phyloP scores from a whole-genome alignment of 2,797 vertebrate genomes.

The Vultur gryphus region DNA sequence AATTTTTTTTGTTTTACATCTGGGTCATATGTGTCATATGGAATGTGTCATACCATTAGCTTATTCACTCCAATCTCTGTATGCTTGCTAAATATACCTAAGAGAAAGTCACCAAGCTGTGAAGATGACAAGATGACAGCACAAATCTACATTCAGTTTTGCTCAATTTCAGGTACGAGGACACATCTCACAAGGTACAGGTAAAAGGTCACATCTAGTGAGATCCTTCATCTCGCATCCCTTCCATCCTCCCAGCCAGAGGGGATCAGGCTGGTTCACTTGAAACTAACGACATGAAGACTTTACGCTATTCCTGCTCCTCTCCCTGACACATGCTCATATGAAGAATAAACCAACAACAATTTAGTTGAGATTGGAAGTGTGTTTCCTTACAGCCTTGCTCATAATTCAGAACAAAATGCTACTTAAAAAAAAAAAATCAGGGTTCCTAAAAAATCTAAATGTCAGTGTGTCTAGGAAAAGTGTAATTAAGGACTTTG shows the following conservation, averaged over 20 bases:
- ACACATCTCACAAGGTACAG: not conserved
- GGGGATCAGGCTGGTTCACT: not conserved
- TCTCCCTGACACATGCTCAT: not conserved
- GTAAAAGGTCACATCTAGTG: not conserved
- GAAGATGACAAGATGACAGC: not conserved
- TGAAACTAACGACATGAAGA: not conserved
- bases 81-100: not conserved
- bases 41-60: not conserved
- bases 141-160: not conserved
- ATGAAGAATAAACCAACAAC: not conserved
- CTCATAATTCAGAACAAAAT: not conserved
- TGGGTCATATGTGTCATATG: not conserved
- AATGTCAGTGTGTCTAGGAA: not conserved
- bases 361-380: not conserved
- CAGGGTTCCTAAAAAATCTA: not conserved
- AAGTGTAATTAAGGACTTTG: not conserved
- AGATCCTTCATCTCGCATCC: not conserved
- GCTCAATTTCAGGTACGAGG: not conserved
- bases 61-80: not conserved
- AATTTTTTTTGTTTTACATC: not conserved
- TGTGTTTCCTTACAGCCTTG: not conserved
- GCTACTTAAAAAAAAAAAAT: not conserved
- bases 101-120: not conserved
- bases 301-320: not conserved
- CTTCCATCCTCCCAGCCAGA: not conserved